Evolutionary conservation across 2,888 invertebrate genomes (phyloP).

Genomic region (Orgyia antiqua): DNA sequence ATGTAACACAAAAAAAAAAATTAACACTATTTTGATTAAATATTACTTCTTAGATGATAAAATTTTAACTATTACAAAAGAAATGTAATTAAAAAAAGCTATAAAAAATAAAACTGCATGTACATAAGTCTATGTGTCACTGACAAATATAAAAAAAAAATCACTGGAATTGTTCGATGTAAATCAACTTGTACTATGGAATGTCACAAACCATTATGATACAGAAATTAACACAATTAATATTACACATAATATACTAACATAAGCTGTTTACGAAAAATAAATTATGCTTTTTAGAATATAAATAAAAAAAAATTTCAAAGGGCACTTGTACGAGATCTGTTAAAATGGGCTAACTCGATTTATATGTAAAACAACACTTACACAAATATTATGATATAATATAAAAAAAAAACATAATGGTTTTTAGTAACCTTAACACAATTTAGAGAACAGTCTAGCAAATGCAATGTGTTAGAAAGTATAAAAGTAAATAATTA

Average conservation of each 20-base stretch:
- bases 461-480: conserved; percentile 51
- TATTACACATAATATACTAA: conserved; percentile 49
- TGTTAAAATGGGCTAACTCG: too few species aligned
- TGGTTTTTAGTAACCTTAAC: conserved; percentile 37
- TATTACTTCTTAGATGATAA: too few species aligned
- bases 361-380: too few species aligned
- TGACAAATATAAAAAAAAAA: too few species aligned
- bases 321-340: conserved; percentile 29
- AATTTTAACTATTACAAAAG: too few species aligned
- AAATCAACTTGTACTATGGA: conserved; percentile 52
- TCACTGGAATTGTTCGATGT: conserved; percentile 53
- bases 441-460: conserved; percentile 56
- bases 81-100: too few species aligned
- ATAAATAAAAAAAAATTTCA: conserved; percentile 40
- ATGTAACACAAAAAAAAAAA: too few species aligned
- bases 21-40: conserved; percentile 10
- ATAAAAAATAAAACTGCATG: too few species aligned
- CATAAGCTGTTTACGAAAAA: conserved; percentile 51
- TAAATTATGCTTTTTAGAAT: conserved; percentile 53
- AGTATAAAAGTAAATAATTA: conserved; percentile 61
- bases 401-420: conserved; percentile 35
- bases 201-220: conserved; percentile 63
- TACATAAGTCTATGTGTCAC: too few species aligned
- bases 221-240: conserved; percentile 61
- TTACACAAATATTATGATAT: not conserved